Conservation (phyloP, 2,888 invertebrate genomes). For the Drosophila atripex region DNA sequence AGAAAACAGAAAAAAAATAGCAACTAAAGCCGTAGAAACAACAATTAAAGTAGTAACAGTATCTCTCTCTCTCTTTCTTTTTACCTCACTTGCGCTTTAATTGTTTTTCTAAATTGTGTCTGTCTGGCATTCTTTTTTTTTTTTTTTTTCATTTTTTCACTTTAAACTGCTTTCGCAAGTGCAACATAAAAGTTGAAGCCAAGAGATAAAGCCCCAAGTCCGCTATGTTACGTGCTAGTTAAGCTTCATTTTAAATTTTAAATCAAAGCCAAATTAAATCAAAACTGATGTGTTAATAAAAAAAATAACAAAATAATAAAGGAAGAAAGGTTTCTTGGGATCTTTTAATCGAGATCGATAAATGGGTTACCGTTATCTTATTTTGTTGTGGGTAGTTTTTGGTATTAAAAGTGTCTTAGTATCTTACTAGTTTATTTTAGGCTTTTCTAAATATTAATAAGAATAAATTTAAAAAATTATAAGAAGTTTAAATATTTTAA, state of each 20-base stretch:
- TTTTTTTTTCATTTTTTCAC: conserved; percentile 13
- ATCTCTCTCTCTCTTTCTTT: conserved; percentile 17
- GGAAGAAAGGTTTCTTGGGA: background rate
- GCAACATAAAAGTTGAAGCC: conserved; percentile 49
- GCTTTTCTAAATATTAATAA: too few relatives aligned
- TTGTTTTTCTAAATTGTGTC: conserved; percentile 69
- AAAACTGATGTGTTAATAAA: conserved; percentile 3
- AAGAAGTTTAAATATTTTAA: too few relatives aligned
- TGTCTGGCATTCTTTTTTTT: conserved; percentile 40
- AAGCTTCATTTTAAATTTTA: conserved; percentile 6
- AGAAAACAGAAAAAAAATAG: conserved; percentile 21
- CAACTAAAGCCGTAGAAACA: conserved; percentile 4
- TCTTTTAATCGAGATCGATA: background rate
- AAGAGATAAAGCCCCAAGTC: conserved; percentile 18
- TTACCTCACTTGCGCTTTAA: conserved; percentile 67
- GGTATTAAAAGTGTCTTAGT: too few relatives aligned
- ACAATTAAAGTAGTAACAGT: conserved; percentile 9
- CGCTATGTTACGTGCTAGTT: conserved; percentile 46
- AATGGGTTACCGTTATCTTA: too few relatives aligned
- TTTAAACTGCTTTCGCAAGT: conserved; percentile 55
- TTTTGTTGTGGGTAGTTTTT: too few relatives aligned
- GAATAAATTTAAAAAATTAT: too few relatives aligned
- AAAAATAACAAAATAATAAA: background rate
- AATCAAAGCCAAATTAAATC: conserved; percentile 1
- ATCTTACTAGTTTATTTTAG: too few relatives aligned